Base-by-base conservation (phyloP, 2,113 vertebrate species). In the Pagrus major region DNA sequence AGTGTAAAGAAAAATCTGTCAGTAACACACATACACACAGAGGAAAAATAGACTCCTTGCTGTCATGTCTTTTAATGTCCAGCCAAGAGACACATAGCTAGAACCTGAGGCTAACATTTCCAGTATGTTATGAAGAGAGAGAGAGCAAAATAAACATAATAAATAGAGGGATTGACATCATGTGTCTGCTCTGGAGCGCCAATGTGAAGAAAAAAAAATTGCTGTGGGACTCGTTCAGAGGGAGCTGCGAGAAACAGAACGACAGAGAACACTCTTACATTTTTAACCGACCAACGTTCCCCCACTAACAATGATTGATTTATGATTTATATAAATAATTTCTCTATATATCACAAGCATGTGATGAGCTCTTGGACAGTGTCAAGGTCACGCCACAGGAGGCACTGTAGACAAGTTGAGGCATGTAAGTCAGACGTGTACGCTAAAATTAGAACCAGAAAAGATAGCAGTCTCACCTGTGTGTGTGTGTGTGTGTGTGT, bases 131-230 rank as follows among this genome's bases (percentile, higher is more conserved):
- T 87, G 84, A 81, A 81, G 84, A 82, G 83, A 83, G 82, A 83
- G 73, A 84, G 81, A 86, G 86, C 71, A 89, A 91, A 92, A 91
- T 89, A 90, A 91, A 89, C 88, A 89, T 71, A 89, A 93, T 89
- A 91, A 93, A 93, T 88, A 88, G 78, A 31, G 61, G 86, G 72
- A 89, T 88, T 89, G 89, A 93, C 91, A 92, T 93, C 89, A 89
- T 87, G 77, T 92, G 82, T 89, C 89, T 87, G 80, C 74, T 76
- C n/a, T 47, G 67, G 33, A 77, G 35, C 16, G 76, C 67, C 65
- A 73, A 15, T 42, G 69, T 73, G 20, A 63, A 25, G 60, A 49
- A 41, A 60, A 70, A 29, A 35, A 42, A 73, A 69, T 20, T 7
- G 20, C 60, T 14, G 23, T 47, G 71, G 67, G 58, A 49, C 60